A percentile compares a stretch with the other conserved stretches of the same genome.
Conservation (phyloP, 2,113 vertebrate species). For the Amazona vittata region DNA sequence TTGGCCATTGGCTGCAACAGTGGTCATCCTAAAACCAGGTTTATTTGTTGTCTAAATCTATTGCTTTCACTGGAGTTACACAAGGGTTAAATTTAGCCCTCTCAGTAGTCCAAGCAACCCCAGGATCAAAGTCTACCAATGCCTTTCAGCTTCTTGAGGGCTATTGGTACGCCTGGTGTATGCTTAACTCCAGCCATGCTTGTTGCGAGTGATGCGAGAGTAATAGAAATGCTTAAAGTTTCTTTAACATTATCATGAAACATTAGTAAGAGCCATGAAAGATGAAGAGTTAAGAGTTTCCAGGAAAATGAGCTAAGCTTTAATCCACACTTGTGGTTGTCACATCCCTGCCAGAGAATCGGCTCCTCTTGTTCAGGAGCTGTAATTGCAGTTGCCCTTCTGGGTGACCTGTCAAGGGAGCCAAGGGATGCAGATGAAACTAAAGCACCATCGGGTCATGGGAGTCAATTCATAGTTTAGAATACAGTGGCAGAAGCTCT, state of each 20-base stretch:
- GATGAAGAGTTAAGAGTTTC: not conserved
- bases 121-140: not conserved
- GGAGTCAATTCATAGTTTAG: not conserved
- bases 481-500: not conserved
- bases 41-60: not conserved
- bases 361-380: not conserved
- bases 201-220: not conserved
- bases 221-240: not conserved
- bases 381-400: not conserved
- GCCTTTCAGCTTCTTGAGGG: not conserved
- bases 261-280: not conserved
- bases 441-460: rapidly evolving
- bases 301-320: not conserved
- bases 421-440: not conserved
- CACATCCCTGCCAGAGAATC: not conserved
- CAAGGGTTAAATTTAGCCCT: not conserved
- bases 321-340: not conserved
- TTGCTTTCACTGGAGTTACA: not conserved
- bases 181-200: not conserved
- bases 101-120: not conserved
- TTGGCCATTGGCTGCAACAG: not conserved
- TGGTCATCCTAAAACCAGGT: rapidly evolving
- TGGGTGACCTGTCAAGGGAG: not conserved
- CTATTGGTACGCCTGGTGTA: not conserved
- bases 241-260: rapidly evolving